A percentile compares a stretch with the other conserved stretches of the same genome.
Conservation (phyloP, 35 echinoderm and acorn worm species). For the Strongylocentrotus purpuratus region DNA sequence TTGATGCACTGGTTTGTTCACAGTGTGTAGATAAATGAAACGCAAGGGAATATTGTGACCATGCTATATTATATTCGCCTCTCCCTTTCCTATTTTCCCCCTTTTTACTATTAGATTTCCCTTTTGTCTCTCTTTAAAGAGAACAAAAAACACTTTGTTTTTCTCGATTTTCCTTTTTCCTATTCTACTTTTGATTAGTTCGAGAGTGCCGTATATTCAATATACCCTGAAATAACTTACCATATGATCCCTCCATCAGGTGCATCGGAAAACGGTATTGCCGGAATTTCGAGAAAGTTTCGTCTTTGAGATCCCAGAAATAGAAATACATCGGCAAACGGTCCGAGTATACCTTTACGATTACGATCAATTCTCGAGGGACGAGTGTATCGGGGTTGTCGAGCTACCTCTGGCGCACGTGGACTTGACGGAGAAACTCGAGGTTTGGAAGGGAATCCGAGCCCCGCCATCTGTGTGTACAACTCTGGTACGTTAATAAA, state of each 20-base stretch:
- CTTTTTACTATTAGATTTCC: no score
- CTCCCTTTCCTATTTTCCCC: no score
- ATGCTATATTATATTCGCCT: no score
- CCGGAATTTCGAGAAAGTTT: conserved; percentile 97
- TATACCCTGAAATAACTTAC: not conserved
- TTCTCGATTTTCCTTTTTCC: no score
- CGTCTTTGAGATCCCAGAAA: conserved; percentile 94
- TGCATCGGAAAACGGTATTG: conserved; percentile 82
- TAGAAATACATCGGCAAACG: conserved; percentile 88
- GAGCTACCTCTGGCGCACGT: conserved; percentile 79
- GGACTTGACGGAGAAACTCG: conserved; percentile 87
- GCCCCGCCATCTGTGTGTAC: not conserved
- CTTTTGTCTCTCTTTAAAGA: no score
- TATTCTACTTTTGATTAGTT: no score
- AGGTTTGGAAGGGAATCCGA: conserved; percentile 98
- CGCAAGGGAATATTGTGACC: no score
- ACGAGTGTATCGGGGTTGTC: conserved; percentile 91
- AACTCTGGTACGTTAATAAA: not conserved
- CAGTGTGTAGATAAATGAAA: no score
- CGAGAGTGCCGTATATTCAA: no score
- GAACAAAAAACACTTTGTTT: no score
- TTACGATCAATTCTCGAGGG: conserved; percentile 97
- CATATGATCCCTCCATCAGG: conserved; percentile 24
- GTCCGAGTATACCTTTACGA: conserved; percentile 87
- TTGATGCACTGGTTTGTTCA: no score